Base-by-base conservation (phyloP, 1,140 invertebrate species). In the Bursaphelenchus mucronatus region DNA sequence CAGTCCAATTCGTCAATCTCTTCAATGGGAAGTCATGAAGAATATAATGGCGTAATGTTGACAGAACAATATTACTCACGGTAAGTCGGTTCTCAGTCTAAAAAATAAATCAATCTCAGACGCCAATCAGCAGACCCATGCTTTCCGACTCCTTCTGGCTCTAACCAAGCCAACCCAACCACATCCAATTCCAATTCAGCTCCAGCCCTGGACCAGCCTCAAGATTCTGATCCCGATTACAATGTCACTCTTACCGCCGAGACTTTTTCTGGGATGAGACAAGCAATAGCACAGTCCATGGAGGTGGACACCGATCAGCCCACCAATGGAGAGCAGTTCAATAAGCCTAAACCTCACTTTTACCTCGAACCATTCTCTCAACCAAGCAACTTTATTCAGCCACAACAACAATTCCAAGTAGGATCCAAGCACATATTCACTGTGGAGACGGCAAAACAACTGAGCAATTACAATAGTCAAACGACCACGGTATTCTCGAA, bases 241-340 rank as follows among this genome's bases (percentile, higher is more conserved):
- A 79, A 79, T 57, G 56, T 76, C 6, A 79, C 77, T 8, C 68
- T 79, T 9, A 79, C 76, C 17, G 74, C 74, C 8, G 79, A 79
- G 40, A 76, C 59, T 44, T 79, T 75, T 47, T 47, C 67, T 17
- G 76, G 65, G 21, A 78, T 77, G 73, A 65, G 75, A 0, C 74
- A 77, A 52, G 72, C 76, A 10, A 67, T 78, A 46, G 64, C 61
- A 11, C 67, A 76, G 15, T 56, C 73, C 13, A 64, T 70, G 73
- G 67, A 73, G 11, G 61, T 68, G 39, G 70, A 67, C 15, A 47
- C 64, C 8, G 47, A 45, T 4, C 53, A 70, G 44, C 30, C 39
- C 64, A 39, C 39, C 11, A 52, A 55, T 30, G 51, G 40, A 58
- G 15, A 9, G 13, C 56, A 21, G 8, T 44, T 40, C 30, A 17